Evolutionary conservation across 2,113 vertebrate species (phyloP).

Genomic region (Aptenodytes forsteri): DNA sequence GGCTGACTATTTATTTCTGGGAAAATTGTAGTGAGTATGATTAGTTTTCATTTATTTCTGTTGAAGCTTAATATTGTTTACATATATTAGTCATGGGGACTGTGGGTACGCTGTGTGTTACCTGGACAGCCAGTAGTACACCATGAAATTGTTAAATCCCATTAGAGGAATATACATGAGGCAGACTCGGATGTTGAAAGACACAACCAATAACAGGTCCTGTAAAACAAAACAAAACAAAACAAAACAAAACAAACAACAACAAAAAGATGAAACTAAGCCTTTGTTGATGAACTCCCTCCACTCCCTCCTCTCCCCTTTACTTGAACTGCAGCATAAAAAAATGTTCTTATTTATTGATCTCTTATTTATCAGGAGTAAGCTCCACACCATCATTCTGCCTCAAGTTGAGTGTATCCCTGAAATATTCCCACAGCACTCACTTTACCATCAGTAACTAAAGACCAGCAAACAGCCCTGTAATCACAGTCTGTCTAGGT

Average conservation of each 20-base stretch:
- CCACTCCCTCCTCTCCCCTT: background rate
- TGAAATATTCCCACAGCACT: background rate
- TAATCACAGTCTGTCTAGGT: too few species aligned
- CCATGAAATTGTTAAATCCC: conserved; percentile 62
- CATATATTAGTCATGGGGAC: background rate
- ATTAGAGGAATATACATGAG: conserved; percentile 65
- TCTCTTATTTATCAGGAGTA: background rate
- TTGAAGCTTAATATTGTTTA: background rate
- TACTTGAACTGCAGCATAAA: background rate
- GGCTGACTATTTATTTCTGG: background rate
- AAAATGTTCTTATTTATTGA: background rate
- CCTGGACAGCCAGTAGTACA: conserved; percentile 60
- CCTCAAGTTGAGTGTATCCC: background rate
- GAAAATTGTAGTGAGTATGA: fast-evolving
- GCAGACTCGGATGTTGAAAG: conserved; percentile 38
- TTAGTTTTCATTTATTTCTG: background rate
- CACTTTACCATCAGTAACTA: background rate
- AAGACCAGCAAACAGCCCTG: background rate
- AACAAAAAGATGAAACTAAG: background rate
- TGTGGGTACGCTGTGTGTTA: background rate
- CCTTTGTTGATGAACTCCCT: background rate
- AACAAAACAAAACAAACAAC: background rate
- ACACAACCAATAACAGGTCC: background rate
- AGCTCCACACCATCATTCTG: background rate
- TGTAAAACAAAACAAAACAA: background rate